A percentile compares a stretch with the other conserved stretches of the same genome.
Evolutionary conservation across 2,113 vertebrate genomes (phyloP).

Genomic region (Strix aluco): DNA sequence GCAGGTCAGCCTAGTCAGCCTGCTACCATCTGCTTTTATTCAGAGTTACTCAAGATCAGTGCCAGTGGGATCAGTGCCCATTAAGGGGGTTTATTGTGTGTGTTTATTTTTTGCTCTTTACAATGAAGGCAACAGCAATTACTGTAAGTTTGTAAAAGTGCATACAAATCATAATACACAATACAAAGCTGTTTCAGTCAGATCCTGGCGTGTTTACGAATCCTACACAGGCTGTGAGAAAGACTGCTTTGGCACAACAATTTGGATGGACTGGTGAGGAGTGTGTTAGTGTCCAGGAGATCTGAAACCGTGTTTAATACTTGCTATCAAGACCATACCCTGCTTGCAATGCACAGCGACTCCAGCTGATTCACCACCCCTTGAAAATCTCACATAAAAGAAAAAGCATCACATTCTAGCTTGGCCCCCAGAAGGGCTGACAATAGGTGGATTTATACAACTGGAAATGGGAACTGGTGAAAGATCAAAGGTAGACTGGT

Average conservation of each 20-base stretch:
- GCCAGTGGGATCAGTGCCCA: constrained; percentile 65
- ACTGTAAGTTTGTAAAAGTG: constrained; percentile 62
- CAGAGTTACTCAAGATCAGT: constrained; percentile 51
- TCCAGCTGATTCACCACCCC: neutral
- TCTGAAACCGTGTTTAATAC: neutral
- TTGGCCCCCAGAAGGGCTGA: neutral
- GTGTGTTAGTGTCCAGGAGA: neutral
- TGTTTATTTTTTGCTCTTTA: constrained; percentile 64
- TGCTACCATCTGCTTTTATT: constrained; percentile 69
- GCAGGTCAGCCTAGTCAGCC: constrained; percentile 60
- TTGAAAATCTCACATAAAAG: neutral
- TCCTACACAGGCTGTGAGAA: constrained; percentile 46
- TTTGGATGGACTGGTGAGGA: neutral
- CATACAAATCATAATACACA: constrained; percentile 36
- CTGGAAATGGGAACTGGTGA: neutral
- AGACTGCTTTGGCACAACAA: constrained; percentile 25
- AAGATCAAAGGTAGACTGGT: constrained; percentile 3
- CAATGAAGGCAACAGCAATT: constrained; percentile 67
- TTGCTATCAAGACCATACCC: neutral
- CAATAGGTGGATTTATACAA: neutral
- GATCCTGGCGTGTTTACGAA: neutral
- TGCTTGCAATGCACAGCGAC: neutral
- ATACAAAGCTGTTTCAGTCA: constrained; percentile 55
- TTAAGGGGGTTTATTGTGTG: constrained; percentile 39
- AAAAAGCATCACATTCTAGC: neutral